A percentile compares a stretch with the other conserved stretches of the same genome.
Conservation (phyloP, 1,140 invertebrate species). For the Polyergus mexicanus region DNA sequence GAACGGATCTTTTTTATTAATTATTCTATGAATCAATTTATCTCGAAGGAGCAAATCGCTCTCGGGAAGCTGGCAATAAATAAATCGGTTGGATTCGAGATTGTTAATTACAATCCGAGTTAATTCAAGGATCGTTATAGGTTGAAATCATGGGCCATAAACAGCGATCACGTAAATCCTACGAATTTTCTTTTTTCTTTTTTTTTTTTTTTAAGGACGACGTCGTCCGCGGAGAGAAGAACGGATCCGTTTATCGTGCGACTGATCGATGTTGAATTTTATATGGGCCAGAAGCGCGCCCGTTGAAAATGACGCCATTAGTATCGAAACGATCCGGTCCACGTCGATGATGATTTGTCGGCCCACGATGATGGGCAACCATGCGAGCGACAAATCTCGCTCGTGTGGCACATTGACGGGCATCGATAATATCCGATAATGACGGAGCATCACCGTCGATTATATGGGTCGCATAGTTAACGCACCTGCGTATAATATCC, state of each 20-base stretch:
- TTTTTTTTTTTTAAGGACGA: not conserved
- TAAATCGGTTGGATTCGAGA: not conserved
- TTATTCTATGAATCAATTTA: not conserved
- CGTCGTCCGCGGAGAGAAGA: too few relatives aligned
- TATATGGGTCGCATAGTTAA: constrained; percentile 65
- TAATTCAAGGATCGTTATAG: constrained; percentile 32
- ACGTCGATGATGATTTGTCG: constrained; percentile 74
- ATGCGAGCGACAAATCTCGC: constrained; percentile 77
- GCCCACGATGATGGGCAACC: constrained; percentile 67
- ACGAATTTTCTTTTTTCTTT: not conserved
- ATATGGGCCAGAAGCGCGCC: not conserved
- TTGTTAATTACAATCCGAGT: not conserved
- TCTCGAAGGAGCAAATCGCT: not conserved
- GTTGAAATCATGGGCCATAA: constrained; percentile 27
- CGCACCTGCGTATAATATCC: constrained; percentile 63
- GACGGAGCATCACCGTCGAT: constrained; percentile 64
- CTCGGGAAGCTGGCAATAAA: not conserved
- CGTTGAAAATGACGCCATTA: constrained; percentile 52
- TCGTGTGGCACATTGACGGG: constrained; percentile 68
- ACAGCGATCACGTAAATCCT: not conserved
- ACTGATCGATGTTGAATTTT: constrained; percentile 45
- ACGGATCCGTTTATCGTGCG: not conserved
- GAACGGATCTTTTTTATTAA: not conserved
- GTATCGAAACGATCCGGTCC: constrained; percentile 41
- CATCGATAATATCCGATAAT: constrained; percentile 73